Evolutionary conservation across 1,140 invertebrate species (phyloP).

Genomic region (Rhyacophila brunnea): DNA sequence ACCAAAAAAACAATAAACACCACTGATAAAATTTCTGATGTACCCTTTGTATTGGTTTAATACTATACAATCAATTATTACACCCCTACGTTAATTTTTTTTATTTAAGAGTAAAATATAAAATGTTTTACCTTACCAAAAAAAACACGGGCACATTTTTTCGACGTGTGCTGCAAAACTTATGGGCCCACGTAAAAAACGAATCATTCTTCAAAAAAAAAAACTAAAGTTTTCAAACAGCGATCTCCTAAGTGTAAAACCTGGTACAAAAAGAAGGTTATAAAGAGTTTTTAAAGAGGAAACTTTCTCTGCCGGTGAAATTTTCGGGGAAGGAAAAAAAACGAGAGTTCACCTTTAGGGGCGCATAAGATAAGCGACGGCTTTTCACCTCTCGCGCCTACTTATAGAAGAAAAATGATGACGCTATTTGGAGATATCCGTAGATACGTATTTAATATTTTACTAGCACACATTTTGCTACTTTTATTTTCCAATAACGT

Average conservation of each 20-base stretch:
- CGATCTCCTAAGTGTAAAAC: conserved; percentile 34
- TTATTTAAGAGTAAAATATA: no score
- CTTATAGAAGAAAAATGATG: no score
- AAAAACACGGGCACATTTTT: no score
- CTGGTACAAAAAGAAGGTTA: conserved; percentile 35
- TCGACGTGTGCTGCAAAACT: no score
- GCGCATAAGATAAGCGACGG: conserved; percentile 12
- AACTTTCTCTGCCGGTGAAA: conserved; percentile 34
- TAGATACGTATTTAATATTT: background rate
- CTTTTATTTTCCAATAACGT: no score
- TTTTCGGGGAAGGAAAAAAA: conserved; percentile 20
- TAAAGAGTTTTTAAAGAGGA: conserved; percentile 36
- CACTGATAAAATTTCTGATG: no score
- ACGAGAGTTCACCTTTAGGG: conserved; percentile 31
- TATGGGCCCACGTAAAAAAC: background rate
- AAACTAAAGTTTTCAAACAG: conserved; percentile 28
- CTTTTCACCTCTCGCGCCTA: background rate
- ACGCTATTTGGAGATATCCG: background rate
- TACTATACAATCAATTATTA: no score
- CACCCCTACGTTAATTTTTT: no score
- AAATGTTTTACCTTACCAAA: no score
- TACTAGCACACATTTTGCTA: no score
- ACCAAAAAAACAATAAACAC: no score
- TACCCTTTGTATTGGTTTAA: no score
- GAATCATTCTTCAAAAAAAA: conserved; percentile 5